Conservation (phyloP, 2,797 vertebrate species). For the Mus caroli region DNA sequence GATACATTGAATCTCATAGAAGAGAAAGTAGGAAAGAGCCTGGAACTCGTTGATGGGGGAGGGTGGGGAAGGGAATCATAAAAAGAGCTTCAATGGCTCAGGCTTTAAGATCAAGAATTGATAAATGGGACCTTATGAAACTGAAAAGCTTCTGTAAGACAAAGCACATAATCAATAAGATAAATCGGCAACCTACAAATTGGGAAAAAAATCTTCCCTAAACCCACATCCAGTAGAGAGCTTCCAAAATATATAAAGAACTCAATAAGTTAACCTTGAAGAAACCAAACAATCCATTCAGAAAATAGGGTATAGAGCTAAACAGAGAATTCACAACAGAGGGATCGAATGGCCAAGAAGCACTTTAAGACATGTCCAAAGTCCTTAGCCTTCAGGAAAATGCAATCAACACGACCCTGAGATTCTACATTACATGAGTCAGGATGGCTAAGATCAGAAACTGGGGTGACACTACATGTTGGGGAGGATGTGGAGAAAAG, state of each 20-base stretch:
- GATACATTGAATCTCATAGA: not conserved
- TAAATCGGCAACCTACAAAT: not conserved
- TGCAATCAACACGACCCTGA: not conserved
- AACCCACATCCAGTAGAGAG: not conserved
- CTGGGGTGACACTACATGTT: not conserved
- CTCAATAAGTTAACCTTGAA: not conserved
- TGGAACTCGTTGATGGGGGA: not conserved
- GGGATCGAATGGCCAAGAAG: not conserved
- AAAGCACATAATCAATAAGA: not conserved
- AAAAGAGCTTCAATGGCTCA: not conserved
- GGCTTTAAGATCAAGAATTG: not conserved
- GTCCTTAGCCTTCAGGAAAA: not conserved
- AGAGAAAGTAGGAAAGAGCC: not conserved
- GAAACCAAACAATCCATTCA: not conserved
- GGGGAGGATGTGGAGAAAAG: not conserved
- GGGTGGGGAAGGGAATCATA: fast-evolving
- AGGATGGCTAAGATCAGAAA: not conserved
- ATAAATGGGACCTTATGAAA: not conserved
- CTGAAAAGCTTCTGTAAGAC: not conserved
- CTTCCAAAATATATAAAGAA: not conserved
- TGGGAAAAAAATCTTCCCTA: not conserved
- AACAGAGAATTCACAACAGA: not conserved
- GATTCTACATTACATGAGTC: not conserved
- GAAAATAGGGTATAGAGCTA: not conserved
- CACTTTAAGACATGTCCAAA: not conserved